phyloP scores from a whole-genome alignment of 2,888 invertebrate species.

The Tipula helvola region DNA sequence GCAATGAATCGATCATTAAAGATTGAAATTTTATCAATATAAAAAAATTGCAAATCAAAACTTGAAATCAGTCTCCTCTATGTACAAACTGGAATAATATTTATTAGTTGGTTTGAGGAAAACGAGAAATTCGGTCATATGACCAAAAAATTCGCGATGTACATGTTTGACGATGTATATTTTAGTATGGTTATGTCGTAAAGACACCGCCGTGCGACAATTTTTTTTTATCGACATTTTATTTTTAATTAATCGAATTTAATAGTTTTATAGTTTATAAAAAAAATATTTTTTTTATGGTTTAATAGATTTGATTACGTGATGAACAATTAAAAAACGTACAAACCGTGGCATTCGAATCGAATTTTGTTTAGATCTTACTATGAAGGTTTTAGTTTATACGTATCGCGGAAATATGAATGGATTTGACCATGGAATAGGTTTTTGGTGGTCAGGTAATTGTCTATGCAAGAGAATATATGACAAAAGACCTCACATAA shows the following conservation, averaged over 20 bases:
- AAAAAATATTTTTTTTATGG: not conserved
- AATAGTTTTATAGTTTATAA: not conserved
- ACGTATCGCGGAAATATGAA: not conserved
- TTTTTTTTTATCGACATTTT: not conserved
- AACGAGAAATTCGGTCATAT: not conserved
- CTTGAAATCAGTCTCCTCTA: not conserved
- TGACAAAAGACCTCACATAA: too few relatives aligned
- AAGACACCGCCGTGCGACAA: not conserved
- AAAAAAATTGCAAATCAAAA: not conserved
- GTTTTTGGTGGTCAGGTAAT: too few relatives aligned
- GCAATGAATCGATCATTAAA: not conserved
- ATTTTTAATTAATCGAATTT: not conserved
- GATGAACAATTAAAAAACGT: not conserved
- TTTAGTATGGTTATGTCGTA: not conserved
- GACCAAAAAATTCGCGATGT: not conserved
- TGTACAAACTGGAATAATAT: not conserved
- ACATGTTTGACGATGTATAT: not conserved
- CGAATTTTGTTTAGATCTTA: not conserved
- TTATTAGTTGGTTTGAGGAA: not conserved
- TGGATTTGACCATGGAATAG: not conserved
- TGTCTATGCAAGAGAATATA: too few relatives aligned
- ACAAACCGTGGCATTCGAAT: not conserved
- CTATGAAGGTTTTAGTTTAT: not conserved
- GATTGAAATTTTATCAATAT: not conserved
- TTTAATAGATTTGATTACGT: not conserved